Base-by-base conservation (phyloP, 2,113 vertebrate genomes). In the Scolopax mira region DNA sequence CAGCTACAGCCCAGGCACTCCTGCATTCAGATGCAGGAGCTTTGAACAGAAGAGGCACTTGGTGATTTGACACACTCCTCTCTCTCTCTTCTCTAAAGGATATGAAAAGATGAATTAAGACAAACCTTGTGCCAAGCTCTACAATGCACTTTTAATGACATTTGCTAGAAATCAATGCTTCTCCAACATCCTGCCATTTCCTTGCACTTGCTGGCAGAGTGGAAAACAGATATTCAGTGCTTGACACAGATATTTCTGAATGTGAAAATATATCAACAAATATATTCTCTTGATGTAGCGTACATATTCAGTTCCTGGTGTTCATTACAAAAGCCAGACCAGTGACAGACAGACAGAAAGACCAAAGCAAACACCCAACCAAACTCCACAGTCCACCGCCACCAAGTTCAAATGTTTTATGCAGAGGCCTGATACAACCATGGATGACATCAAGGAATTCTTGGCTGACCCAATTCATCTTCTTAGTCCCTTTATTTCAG, bases 141-240 rank as follows among this genome's bases (percentile, higher is more conserved):
- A 88, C 81, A 96, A 96, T 58, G 75, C 30, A 52, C 28, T 92
- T 78, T 85, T 90, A 95, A 95, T 74, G 48, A 90, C 75, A 70
- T 27, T 51, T 0, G 0, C 35, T 93, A 42, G 64, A 89, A 97
- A 96, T 96, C 93, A 80, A 89, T 89, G 90, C 24, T 87, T 71
- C 86, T 94, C 91, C 79, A 51, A 39, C 42, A 22, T 35, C 55
- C 88, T 82, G 75, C 80, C 55, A 72, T 90, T 85, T 94, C 72
- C 75, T 62, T 31, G 27, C 57, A 80, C 71, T 74, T 54, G 61
- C 77, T 84, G 91, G 70, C 25, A 11, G 75, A 96, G 70, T 80
- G 81, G 88, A 91, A 96, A 97, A 90, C 78, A 95, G 86, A 64
- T 85, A 91, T 54, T 96, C 86, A 84, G 81, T 88, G 94, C 31